phyloP scores from a whole-genome alignment of 2,113 vertebrate genomes.

The Oxyruncus cristatus region DNA sequence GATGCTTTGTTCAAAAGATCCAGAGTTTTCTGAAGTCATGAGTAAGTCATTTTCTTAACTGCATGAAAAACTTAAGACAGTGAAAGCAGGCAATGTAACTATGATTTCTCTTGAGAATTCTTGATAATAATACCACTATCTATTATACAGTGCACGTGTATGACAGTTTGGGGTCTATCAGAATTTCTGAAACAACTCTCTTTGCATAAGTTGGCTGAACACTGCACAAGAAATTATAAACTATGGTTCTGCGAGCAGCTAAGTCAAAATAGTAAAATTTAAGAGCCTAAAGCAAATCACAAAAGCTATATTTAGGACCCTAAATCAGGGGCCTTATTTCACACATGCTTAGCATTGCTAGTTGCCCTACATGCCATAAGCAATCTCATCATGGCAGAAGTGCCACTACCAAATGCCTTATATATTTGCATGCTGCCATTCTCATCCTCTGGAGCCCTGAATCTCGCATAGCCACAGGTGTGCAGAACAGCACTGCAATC shows the following conservation, averaged over 20 bases:
- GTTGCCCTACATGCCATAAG: slow-evolving; percentile 43
- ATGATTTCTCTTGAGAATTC: slow-evolving; percentile 33
- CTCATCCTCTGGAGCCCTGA: not conserved
- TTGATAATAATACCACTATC: not conserved
- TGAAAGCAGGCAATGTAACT: slow-evolving; percentile 18
- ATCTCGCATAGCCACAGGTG: not conserved
- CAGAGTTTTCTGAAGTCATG: not conserved
- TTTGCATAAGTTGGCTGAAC: slow-evolving; percentile 5
- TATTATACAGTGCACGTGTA: not conserved
- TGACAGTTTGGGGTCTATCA: slow-evolving; percentile 43
- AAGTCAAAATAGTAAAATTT: slow-evolving; percentile 36
- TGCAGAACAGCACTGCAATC: not conserved
- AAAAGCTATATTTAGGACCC: slow-evolving; percentile 46
- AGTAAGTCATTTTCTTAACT: slow-evolving; percentile 38
- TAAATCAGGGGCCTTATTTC: slow-evolving; percentile 42
- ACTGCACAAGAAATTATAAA: not conserved
- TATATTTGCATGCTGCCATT: not conserved
- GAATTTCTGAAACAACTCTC: slow-evolving; percentile 21
- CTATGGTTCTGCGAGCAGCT: not conserved
- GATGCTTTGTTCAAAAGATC: not conserved
- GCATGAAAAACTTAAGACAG: slow-evolving; percentile 16
- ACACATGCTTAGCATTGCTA: slow-evolving; percentile 10
- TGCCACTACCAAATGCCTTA: not conserved
- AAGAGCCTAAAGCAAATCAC: slow-evolving; percentile 53
- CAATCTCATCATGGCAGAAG: slow-evolving; percentile 47